Base-by-base conservation (phyloP, 2,888 invertebrate genomes). In the Watsonalla binaria region DNA sequence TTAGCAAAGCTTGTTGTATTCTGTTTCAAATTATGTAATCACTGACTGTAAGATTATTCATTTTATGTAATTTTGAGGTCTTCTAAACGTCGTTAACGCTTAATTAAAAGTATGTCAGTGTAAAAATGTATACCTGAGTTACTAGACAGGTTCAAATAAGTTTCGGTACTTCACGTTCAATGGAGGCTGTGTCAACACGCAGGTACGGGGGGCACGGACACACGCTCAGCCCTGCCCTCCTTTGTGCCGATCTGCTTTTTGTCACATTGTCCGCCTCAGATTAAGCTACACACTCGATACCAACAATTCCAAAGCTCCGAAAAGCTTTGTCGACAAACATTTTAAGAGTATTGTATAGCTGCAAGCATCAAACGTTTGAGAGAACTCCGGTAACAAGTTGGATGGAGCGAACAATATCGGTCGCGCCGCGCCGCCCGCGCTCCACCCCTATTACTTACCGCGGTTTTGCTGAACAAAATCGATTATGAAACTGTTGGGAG, bases 241-340 rank as follows among this genome's bases (percentile, higher is more conserved):
- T 42, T 42, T 11, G 42, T 42, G 11, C 11, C 42, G 42, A 7
- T 66, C 68, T 65, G 68, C 48, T 52, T 50, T 49, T 56, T 65
- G 66, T 63, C 63, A 61, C 66, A 68, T 65, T 65, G 54, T 54
- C 54, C 59, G 51, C 57, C 57, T 60, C 54, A 57, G 59, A 55
- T 61, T 62, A 58, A 63, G 61, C 59, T 57, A 57, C 58, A 63
- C 58, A 53, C 51, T 42, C 51, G 37, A 42, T 42, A 42, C 42
- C 11, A 11, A 42, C 42, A 8, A 42, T 42, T 42, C 42, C 48
- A 48, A 48, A 48, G 49, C 49, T 37, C n/a, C 63, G 56, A 62
- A 69, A 70, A 59, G 68, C 69, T 66, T 70, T 69, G 70, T 70
- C 58, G 63, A 62, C 55, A 64, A 65, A 66, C 67, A 62, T 67